A percentile compares a stretch with the other conserved stretches of the same genome.
Evolutionary conservation across 2,113 vertebrate genomes (phyloP).

Genomic region (Illadopsis cleaveri): DNA sequence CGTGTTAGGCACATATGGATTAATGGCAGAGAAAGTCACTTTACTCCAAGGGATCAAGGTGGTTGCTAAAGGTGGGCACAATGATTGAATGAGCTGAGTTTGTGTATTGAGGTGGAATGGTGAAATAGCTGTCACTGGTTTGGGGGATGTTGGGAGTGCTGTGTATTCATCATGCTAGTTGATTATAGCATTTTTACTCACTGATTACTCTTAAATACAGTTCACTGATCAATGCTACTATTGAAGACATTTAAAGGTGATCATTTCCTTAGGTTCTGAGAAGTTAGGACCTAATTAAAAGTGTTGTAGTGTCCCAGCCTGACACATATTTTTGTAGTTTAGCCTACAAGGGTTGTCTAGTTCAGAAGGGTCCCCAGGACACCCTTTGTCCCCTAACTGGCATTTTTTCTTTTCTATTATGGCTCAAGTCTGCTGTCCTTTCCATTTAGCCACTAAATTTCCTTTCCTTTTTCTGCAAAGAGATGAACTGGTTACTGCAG

Average conservation of each 20-base stretch:
- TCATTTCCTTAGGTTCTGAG: background rate
- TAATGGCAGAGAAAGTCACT: background rate
- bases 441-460: background rate
- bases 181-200: background rate
- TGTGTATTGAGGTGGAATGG: background rate
- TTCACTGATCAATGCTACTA: background rate
- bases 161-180: background rate
- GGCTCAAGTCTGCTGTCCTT: background rate
- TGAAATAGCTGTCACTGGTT: background rate
- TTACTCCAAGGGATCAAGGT: background rate
- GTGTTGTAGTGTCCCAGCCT: background rate
- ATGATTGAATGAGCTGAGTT: background rate
- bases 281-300: background rate
- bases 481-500: background rate
- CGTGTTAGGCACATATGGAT: background rate
- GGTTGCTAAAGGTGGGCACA: background rate
- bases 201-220: background rate
- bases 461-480: background rate
- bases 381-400: background rate
- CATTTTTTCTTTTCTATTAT: background rate
- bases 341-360: background rate
- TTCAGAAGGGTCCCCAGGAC: background rate
- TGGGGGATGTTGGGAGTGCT: background rate
- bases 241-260: background rate
- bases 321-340: background rate